Conservation (phyloP, 2,113 vertebrate genomes). For the Myotis yumanensis region DNA sequence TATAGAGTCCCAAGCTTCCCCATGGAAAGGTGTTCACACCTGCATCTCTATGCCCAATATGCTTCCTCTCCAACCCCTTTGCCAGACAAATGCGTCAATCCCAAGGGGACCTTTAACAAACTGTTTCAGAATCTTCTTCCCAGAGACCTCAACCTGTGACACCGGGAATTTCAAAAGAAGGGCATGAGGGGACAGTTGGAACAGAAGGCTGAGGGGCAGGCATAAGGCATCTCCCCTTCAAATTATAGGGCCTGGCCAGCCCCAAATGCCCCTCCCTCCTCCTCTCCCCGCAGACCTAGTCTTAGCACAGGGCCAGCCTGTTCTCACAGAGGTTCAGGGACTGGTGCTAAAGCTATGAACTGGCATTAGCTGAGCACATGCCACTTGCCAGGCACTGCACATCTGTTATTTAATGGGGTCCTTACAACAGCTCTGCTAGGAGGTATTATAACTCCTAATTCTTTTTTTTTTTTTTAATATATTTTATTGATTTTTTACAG, state of each 20-base stretch:
- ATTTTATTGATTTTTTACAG: no score
- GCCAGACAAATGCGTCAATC: not conserved
- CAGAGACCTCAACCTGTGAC: not conserved
- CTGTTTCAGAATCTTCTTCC: not conserved
- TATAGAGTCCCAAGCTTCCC: not conserved
- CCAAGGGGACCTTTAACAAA: not conserved
- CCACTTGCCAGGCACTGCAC: not conserved
- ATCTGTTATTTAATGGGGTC: not conserved
- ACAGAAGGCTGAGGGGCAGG: not conserved
- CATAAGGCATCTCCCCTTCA: not conserved
- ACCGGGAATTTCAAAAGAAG: not conserved
- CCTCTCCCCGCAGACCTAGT: not conserved
- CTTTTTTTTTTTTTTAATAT: no score
- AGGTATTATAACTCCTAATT: not conserved
- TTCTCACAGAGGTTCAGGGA: not conserved
- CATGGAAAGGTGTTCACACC: not conserved
- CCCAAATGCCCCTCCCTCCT: no score
- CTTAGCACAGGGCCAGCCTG: not conserved
- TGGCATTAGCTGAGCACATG: no score
- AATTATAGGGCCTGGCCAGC: not conserved
- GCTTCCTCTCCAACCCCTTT: not conserved
- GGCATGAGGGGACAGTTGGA: not conserved
- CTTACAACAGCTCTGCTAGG: not conserved
- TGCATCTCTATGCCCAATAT: not conserved
- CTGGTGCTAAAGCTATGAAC: not conserved